Evolutionary conservation across 1,140 invertebrate species (phyloP), one percentile per base, ranked within the genome.

Genomic region (Bombus breviceps): DNA sequence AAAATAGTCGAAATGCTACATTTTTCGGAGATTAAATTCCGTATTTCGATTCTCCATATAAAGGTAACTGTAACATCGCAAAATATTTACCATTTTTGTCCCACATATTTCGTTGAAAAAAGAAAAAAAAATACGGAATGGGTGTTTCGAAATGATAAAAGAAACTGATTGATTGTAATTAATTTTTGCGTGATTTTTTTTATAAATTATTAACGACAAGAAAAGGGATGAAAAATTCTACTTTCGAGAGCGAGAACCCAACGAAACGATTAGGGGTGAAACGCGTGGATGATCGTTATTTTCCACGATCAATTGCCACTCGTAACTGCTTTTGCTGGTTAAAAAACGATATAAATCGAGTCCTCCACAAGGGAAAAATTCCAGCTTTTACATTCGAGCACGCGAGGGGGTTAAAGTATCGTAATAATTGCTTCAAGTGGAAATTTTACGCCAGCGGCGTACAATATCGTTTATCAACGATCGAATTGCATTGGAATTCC

Each of bases 341-440:
- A 66, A 80, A 62, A 69, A 80, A 80, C 69, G 10, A 28, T 79
- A 28, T 69, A 68, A 41, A 79, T 68, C 53, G 57, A 62, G 39
- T 18, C 43, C 78, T 80, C 25, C 13, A 25, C 43, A n/a, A 69
- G 66, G 43, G 64, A 53, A 47, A 80, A 80, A 80, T 80, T 53
- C 64, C 64, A 53, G 41, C 34, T 80, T 69, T 69, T 80, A 53
- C 78, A 71, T 53, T 80, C 64, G 41, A 80, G n/a, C 25, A 25
- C 22, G 34, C 25, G 43, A 69, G 59, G 64, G 77, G 78, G 18
- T 25, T 66, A 28, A 69, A 69, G 64, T 62, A 66, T 79, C 77
- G 77, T 79, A 66, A 80, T 80, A 80, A 80, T 80, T 80, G 78
- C 22, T 69, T 80, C 43, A 34, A 69, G 64, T 43, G 66, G 41